phyloP scores from a whole-genome alignment of 2,797 vertebrate species.

The Gephyroberyx darwinii region DNA sequence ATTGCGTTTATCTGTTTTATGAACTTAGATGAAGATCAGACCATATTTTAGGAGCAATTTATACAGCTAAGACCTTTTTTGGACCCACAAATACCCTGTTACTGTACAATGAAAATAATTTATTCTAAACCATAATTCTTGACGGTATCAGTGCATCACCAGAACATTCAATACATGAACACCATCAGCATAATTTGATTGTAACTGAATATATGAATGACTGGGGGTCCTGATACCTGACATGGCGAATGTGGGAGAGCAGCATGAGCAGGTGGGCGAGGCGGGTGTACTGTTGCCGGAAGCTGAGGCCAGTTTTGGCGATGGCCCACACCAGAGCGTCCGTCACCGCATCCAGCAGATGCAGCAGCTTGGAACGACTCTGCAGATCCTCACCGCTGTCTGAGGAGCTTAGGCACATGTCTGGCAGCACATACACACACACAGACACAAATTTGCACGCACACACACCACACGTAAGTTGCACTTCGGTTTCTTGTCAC shows the following conservation, averaged over 20 bases:
- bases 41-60: too few relatives aligned
- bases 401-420: constrained; percentile 86
- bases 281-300: constrained; percentile 90
- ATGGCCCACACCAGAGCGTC: constrained; percentile 97
- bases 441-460: not conserved
- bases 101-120: too few relatives aligned
- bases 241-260: constrained; percentile 93
- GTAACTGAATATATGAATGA: not conserved
- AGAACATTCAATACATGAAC: too few relatives aligned
- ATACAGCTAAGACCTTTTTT: too few relatives aligned
- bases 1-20: too few relatives aligned
- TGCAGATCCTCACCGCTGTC: constrained; percentile 84
- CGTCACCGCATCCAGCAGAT: constrained; percentile 89
- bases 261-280: constrained; percentile 96
- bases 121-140: too few relatives aligned
- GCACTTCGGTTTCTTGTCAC: too few relatives aligned
- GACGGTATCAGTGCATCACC: too few relatives aligned
- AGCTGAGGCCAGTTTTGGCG: constrained; percentile 87
- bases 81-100: too few relatives aligned
- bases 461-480: not conserved
- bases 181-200: too few relatives aligned
- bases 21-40: too few relatives aligned
- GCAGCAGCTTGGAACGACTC: constrained; percentile 87
- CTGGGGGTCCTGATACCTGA: constrained; percentile 79
- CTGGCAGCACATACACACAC: constrained; percentile 71